Evolutionary conservation across 2,797 vertebrate species (phyloP).

Genomic region (Acanthopagrus latus): DNA sequence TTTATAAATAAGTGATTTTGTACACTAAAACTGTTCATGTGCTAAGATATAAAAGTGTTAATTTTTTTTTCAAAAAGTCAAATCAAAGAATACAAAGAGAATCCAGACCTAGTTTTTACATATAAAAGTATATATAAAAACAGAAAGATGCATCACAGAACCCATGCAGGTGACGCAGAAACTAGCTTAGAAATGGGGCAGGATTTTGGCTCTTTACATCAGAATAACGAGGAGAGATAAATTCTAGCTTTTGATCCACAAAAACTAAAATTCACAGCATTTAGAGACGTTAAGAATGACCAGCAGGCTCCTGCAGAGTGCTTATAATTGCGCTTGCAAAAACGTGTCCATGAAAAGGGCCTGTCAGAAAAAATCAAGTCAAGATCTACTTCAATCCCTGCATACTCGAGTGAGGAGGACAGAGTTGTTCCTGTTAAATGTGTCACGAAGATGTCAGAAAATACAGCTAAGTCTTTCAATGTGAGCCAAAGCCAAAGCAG

Average conservation of each 20-base stretch:
- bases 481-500: not conserved
- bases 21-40: too few species aligned
- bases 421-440: not conserved
- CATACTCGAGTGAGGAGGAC: not conserved
- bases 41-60: not conserved
- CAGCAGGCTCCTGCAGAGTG: not conserved
- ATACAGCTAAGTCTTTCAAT: not conserved
- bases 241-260: not conserved
- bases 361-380: constrained; percentile 1
- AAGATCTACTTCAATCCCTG: not conserved
- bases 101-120: not conserved
- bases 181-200: constrained; percentile 1
- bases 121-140: not conserved
- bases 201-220: constrained; percentile 8
- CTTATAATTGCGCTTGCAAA: constrained; percentile 2
- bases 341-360: not conserved
- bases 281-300: constrained; percentile 7
- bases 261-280: constrained; percentile 5
- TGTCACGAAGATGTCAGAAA: not conserved
- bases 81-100: not conserved
- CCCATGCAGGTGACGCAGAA: not conserved
- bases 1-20: not conserved
- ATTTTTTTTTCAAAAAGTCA: not conserved
- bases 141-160: not conserved
- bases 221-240: not conserved